These are phyloP conservation scores for Volucella bombylans DNA, from an alignment of 2,888 invertebrate genomes.

Conservation along the genomic window DNA sequence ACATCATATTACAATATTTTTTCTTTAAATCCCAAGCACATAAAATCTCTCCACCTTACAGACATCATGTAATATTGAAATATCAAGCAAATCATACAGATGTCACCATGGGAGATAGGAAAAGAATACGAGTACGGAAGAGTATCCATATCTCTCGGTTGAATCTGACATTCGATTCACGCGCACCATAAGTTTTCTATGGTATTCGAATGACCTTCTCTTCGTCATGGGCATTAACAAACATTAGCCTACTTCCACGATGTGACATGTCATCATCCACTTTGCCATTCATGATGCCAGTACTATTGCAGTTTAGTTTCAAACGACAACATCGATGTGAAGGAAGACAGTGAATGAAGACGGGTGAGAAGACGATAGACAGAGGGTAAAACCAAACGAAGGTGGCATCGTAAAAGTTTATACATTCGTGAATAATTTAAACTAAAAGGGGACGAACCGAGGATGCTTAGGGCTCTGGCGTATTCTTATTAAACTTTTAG, in stretches of 20 bases:
- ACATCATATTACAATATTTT: constrained; percentile 38
- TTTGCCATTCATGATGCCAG: constrained; percentile 44
- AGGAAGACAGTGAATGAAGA: no score
- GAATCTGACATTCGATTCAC: constrained; percentile 45
- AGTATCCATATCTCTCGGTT: constrained; percentile 2
- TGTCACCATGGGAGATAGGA: constrained; percentile 32
- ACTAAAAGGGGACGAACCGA: constrained; percentile 8
- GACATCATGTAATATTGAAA: constrained; percentile 42
- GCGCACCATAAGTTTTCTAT: constrained; percentile 32
- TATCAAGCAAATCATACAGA: constrained; percentile 42
- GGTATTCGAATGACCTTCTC: constrained; percentile 43
- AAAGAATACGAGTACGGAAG: neutral
- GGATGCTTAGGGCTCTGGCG: constrained; percentile 5
- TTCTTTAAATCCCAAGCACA: constrained; percentile 19
- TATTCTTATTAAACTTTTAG: constrained; percentile 49
- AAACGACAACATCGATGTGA: neutral
- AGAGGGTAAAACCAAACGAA: constrained; percentile 12
- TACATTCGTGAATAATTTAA: constrained; percentile 54
- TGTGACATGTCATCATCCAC: constrained; percentile 47
- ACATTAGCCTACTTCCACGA: constrained; percentile 45
- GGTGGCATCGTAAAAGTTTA: constrained; percentile 50
- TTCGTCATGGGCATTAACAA: constrained; percentile 35
- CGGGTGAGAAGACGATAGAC: neutral
- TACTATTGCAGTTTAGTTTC: constrained; percentile 34
- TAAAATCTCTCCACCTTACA: constrained; percentile 17